phyloP scores from a whole-genome alignment of 2,888 invertebrate species.

The Nemotelus nigrinus region DNA sequence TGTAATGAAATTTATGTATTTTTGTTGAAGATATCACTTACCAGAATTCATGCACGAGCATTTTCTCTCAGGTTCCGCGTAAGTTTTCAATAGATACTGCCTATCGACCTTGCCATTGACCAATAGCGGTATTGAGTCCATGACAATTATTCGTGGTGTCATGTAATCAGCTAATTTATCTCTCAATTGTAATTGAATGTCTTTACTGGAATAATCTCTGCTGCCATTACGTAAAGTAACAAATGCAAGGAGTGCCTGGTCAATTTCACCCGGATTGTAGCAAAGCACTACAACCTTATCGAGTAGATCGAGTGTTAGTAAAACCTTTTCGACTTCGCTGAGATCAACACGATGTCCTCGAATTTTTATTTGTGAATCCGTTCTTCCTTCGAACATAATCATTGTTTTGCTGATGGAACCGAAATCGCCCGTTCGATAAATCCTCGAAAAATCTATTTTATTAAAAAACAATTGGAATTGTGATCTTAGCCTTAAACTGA shows the following conservation, averaged over 20 bases:
- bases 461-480: too few relatives aligned
- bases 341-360: slow-evolving; percentile 88
- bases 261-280: slow-evolving; percentile 78
- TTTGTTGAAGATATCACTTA: not conserved
- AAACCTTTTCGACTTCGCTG: slow-evolving; percentile 82
- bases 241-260: slow-evolving; percentile 79
- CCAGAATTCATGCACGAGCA: not conserved
- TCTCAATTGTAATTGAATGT: slow-evolving; percentile 74
- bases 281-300: slow-evolving; percentile 83
- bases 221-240: slow-evolving; percentile 65
- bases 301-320: slow-evolving; percentile 71
- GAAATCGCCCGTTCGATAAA: slow-evolving; percentile 88
- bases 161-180: slow-evolving; percentile 78
- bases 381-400: slow-evolving; percentile 82
- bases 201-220: slow-evolving; percentile 64
- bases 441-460: slow-evolving; percentile 71
- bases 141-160: slow-evolving; percentile 79
- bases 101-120: slow-evolving; percentile 90
- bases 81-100: slow-evolving; percentile 78
- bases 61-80: slow-evolving; percentile 72
- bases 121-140: slow-evolving; percentile 80
- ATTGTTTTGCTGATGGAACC: slow-evolving; percentile 76
- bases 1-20: not conserved
- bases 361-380: slow-evolving; percentile 87
- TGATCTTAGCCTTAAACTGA: not conserved